phyloP scores from a whole-genome alignment of 1,140 invertebrate genomes.

The Cyclina sinensis region DNA sequence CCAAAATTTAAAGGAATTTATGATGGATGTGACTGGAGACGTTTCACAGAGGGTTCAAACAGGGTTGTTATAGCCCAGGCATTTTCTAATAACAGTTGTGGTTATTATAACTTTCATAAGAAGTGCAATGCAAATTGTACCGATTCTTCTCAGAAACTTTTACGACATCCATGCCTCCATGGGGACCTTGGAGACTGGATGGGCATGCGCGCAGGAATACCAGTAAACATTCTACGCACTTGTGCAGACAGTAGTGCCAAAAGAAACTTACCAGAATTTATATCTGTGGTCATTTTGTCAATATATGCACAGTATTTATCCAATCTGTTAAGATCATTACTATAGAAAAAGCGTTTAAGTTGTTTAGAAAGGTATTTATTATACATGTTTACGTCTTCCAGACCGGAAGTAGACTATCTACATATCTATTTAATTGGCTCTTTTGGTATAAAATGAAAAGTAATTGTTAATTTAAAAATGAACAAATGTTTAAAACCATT shows the following conservation, averaged over 20 bases:
- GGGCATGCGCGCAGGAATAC: not conserved
- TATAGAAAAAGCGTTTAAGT: not conserved
- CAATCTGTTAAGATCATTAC: not conserved
- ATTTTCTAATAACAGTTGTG: conserved; percentile 17
- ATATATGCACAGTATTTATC: not conserved
- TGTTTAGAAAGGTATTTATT: not conserved
- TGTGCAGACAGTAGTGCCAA: conserved; percentile 14
- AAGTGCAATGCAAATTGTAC: conserved; percentile 66
- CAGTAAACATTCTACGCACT: not conserved
- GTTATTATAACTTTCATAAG: conserved; percentile 23
- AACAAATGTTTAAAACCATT: no score
- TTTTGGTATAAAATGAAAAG: no score
- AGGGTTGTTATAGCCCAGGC: not conserved
- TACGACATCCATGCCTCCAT: conserved; percentile 69
- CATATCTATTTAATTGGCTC: no score
- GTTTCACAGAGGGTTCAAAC: not conserved
- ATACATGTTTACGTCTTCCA: no score
- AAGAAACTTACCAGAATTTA: not conserved
- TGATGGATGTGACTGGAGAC: conserved; percentile 54
- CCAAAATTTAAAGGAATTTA: conserved; percentile 49
- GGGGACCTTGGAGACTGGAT: conserved; percentile 68
- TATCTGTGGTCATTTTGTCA: not conserved
- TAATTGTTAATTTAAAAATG: no score
- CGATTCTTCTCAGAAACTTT: conserved; percentile 38
- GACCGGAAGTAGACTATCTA: not conserved